These are phyloP conservation scores for Musca vetustissima DNA, from an alignment of 1,140 invertebrate genomes.

Conservation along the genomic window DNA sequence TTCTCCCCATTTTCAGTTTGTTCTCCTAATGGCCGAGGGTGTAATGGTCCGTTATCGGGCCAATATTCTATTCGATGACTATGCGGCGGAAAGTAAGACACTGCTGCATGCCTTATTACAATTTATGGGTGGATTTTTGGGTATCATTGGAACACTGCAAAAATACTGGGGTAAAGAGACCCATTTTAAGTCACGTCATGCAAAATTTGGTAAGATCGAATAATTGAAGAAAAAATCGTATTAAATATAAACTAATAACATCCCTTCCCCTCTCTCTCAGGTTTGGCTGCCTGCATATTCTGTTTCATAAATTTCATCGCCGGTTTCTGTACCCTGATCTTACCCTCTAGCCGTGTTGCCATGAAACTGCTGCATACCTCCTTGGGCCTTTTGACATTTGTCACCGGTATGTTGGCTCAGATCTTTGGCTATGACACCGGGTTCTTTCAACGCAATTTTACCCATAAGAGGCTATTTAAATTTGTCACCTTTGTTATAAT, in stretches of 20 bases:
- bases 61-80: conserved; percentile 6
- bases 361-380: conserved; percentile 37
- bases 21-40: conserved; percentile 45
- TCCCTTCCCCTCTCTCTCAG: conserved; percentile 3
- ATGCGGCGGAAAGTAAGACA: conserved; percentile 13
- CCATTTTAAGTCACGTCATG: conserved; percentile 27
- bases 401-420: conserved; percentile 44
- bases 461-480: conserved; percentile 20
- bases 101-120: conserved; percentile 18
- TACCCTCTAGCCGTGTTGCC: conserved; percentile 28
- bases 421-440: conserved; percentile 50
- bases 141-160: conserved; percentile 25
- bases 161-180: conserved; percentile 24
- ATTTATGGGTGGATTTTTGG: conserved; percentile 26
- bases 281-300: conserved; percentile 32
- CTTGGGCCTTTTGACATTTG: conserved; percentile 38
- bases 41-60: conserved; percentile 36
- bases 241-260: not conserved
- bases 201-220: conserved; percentile 23
- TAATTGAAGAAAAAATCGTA: not conserved
- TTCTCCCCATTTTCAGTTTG: conserved; percentile 41
- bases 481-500: conserved; percentile 21
- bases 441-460: conserved; percentile 45
- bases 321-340: conserved; percentile 34
- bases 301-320: conserved; percentile 33